These are phyloP conservation scores for Litocranius walleri DNA, from an alignment of 2,113 vertebrate species.

Conservation along the genomic window DNA sequence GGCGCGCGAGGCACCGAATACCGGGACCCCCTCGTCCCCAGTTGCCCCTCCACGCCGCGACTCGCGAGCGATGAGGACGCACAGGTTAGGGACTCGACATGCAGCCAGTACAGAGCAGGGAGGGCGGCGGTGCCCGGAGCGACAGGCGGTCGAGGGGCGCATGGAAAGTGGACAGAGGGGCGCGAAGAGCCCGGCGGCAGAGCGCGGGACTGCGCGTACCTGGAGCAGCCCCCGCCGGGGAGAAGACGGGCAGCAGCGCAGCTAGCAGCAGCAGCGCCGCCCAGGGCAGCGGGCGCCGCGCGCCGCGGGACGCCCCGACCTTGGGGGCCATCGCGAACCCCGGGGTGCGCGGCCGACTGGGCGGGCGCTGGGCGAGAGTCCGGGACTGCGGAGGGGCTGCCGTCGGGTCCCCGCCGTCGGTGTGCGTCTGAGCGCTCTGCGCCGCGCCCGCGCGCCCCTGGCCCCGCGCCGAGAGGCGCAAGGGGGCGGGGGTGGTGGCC, in stretches of 20 bases:
- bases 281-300: conserved; percentile 47
- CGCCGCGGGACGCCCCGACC: conserved; percentile 16
- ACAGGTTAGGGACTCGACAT: conserved; percentile 32
- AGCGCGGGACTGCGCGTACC: conserved; percentile 61
- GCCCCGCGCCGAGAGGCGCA: not conserved
- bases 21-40: not conserved
- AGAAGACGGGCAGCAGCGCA: conserved; percentile 60
- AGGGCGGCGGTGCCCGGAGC: not conserved
- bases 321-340: conserved; percentile 68
- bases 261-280: conserved; percentile 65
- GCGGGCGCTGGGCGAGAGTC: not conserved
- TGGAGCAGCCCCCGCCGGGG: conserved; percentile 65
- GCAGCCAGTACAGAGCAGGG: not conserved
- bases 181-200: not conserved
- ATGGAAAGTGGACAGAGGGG: not conserved
- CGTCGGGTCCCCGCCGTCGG: not conserved
- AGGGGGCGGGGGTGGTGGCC: not conserved
- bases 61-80: not conserved
- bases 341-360: not conserved
- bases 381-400: not conserved
- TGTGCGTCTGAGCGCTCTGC: not conserved
- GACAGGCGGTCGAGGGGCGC: not conserved
- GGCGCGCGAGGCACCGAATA: not conserved
- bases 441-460: not conserved
- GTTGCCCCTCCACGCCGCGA: not conserved